A percentile compares a stretch with the other conserved stretches of the same genome.
phyloP scores from a whole-genome alignment of 2,888 invertebrate genomes.

The Thymelicus sylvestris region DNA sequence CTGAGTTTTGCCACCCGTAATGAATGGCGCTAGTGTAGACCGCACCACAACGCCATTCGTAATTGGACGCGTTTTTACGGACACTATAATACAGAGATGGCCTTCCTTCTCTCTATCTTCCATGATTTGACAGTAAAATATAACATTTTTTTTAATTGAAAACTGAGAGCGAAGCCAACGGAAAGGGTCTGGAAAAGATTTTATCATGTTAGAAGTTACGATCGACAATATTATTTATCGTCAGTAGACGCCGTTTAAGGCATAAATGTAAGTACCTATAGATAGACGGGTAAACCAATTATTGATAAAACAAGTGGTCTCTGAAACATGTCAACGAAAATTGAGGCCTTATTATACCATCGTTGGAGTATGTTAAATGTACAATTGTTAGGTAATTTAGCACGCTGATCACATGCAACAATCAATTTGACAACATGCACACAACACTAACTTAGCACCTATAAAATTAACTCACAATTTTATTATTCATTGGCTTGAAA shows the following conservation, averaged over 20 bases:
- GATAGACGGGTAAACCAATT: slow-evolving; percentile 14
- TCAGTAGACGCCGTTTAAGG: not conserved
- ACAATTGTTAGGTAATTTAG: slow-evolving; percentile 31
- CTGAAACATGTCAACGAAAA: slow-evolving; percentile 10
- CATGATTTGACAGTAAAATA: not conserved
- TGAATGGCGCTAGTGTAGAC: no score
- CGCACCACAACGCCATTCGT: no score
- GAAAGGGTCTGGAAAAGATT: not conserved
- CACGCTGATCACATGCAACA: slow-evolving; percentile 18
- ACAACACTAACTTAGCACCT: slow-evolving; percentile 2
- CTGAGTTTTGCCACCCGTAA: no score
- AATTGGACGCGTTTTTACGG: no score
- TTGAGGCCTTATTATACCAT: slow-evolving; percentile 6
- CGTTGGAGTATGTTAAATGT: slow-evolving; percentile 7
- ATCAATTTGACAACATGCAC: not conserved
- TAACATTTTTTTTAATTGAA: no score
- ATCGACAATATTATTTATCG: slow-evolving; percentile 5
- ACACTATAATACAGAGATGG: no score
- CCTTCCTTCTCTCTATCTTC: no score
- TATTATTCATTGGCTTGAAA: not conserved
- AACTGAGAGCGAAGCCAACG: not conserved
- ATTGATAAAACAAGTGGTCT: not conserved
- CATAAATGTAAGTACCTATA: slow-evolving; percentile 10
- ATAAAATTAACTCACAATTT: no score
- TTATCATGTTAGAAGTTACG: not conserved